These are phyloP conservation scores for Pseudopodoces humilis DNA, from an alignment of 2,113 vertebrate species.

Conservation along the genomic window DNA sequence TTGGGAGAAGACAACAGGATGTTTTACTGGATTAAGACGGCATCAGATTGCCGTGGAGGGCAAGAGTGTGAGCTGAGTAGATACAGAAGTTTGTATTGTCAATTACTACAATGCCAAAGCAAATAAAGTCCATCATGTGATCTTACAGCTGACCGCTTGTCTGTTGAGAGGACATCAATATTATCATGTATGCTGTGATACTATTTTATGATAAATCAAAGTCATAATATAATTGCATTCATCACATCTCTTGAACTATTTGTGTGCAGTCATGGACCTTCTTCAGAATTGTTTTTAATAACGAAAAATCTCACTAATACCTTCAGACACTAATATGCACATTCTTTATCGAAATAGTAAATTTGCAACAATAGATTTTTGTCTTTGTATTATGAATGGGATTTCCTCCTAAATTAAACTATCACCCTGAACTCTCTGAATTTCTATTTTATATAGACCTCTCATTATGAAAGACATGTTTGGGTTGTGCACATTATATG, in stretches of 20 bases:
- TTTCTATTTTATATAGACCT: neutral
- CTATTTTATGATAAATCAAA: neutral
- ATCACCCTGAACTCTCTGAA: neutral
- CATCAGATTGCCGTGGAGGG: neutral
- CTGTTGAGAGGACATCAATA: neutral
- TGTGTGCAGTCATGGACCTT: neutral
- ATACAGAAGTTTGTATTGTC: neutral
- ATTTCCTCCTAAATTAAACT: neutral
- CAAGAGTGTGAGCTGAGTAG: neutral
- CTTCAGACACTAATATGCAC: neutral
- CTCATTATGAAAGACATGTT: neutral
- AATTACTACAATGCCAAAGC: neutral
- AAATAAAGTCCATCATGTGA: neutral
- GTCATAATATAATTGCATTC: neutral
- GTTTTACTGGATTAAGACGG: neutral
- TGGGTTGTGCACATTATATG: neutral
- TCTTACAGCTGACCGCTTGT: neutral
- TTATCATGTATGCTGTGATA: fast-evolving
- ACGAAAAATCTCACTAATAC: neutral
- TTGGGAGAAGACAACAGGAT: neutral
- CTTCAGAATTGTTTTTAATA: neutral
- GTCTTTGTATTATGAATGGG: neutral
- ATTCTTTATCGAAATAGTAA: neutral
- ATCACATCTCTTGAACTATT: neutral
- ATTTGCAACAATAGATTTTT: neutral